A percentile compares a stretch with the other conserved stretches of the same genome.
phyloP scores from a whole-genome alignment of 2,797 vertebrate species.

The Pelodytes ibericus region DNA sequence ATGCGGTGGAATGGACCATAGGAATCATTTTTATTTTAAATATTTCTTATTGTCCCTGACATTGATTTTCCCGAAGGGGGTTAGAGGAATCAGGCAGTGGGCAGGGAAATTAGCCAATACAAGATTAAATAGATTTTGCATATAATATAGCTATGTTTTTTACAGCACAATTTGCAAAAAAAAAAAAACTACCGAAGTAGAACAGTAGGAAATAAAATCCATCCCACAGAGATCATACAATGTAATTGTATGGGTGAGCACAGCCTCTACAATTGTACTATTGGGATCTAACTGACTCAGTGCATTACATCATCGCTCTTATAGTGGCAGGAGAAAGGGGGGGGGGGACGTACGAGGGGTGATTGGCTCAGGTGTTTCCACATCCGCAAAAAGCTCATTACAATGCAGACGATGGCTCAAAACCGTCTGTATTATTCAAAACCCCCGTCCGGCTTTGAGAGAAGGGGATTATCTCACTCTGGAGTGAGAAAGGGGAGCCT shows the following conservation, averaged over 20 bases:
- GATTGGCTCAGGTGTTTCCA: constrained; percentile 69
- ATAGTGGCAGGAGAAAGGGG: background rate
- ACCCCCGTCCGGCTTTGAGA: constrained; percentile 55
- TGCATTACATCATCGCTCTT: constrained; percentile 56
- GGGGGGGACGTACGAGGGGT: constrained; percentile 54
- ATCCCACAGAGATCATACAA: background rate
- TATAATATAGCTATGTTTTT: background rate
- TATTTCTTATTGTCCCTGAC: no score
- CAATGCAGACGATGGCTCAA: constrained; percentile 58
- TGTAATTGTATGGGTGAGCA: background rate
- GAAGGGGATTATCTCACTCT: constrained; percentile 59
- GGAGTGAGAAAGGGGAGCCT: constrained; percentile 24
- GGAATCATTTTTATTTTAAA: no score
- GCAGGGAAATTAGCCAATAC: background rate
- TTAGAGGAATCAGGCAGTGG: background rate
- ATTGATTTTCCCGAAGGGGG: background rate
- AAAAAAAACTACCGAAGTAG: background rate
- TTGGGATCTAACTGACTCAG: constrained; percentile 32
- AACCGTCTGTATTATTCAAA: constrained; percentile 66
- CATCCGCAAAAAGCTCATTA: constrained; percentile 63
- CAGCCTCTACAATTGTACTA: background rate
- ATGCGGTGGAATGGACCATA: no score
- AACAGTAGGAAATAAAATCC: background rate
- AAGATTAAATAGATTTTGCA: background rate
- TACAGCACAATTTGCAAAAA: background rate